Conservation (phyloP, 1,140 invertebrate species). For the Drosophila asahinai region DNA sequence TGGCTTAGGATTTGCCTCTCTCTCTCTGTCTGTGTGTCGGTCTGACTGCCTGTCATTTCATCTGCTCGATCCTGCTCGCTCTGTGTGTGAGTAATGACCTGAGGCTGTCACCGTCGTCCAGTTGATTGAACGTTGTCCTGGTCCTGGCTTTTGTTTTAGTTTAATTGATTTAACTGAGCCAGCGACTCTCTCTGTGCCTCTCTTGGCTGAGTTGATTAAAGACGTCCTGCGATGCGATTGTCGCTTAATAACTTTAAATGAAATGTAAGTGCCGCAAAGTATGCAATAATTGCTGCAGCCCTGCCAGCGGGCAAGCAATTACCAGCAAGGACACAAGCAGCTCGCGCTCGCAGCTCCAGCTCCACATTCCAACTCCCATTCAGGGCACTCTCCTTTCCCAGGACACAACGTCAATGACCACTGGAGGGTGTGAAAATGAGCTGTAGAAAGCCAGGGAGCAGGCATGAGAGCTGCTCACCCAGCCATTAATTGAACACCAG, state of each 20-base stretch:
- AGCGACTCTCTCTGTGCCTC: not conserved
- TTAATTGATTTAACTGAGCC: constrained; percentile 74
- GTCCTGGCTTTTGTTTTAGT: constrained; percentile 67
- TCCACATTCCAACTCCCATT: not conserved
- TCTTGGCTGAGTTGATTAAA: constrained; percentile 43
- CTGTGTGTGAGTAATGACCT: constrained; percentile 74
- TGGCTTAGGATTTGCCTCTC: constrained; percentile 25
- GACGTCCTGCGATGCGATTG: constrained; percentile 44
- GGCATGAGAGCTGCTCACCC: constrained; percentile 3
- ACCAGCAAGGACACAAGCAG: constrained; percentile 32
- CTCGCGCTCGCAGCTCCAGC: not conserved
- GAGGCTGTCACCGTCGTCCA: constrained; percentile 63
- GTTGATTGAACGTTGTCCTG: constrained; percentile 71
- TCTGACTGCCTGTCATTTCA: constrained; percentile 11
- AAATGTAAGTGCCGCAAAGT: constrained; percentile 74
- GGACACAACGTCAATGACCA: constrained; percentile 48
- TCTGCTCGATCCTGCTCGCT: constrained; percentile 18
- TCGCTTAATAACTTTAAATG: constrained; percentile 77
- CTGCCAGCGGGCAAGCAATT: constrained; percentile 54
- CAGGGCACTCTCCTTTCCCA: not conserved
- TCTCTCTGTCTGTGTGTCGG: constrained; percentile 5
- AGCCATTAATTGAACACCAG: constrained; percentile 34
- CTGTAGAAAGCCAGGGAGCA: not conserved
- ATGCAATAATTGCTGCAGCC: constrained; percentile 74
- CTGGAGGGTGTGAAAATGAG: constrained; percentile 34